Evolutionary conservation across 2,888 invertebrate genomes (phyloP).

Genomic region (Autographa pulchrina): DNA sequence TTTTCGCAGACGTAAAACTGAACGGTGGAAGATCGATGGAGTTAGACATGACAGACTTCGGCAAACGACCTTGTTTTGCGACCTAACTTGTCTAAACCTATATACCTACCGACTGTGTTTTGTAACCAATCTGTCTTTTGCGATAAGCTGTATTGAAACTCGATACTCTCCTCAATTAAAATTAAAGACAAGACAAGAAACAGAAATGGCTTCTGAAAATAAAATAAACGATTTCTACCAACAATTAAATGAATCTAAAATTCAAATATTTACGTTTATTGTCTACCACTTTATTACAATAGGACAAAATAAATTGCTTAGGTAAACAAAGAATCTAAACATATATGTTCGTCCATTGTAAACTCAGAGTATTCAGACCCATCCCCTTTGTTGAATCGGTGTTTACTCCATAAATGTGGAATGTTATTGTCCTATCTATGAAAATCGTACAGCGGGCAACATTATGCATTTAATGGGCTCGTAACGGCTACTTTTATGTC

Average conservation of each 20-base stretch:
- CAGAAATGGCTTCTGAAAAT: background rate
- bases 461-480: constrained; percentile 53
- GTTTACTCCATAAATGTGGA: constrained; percentile 50
- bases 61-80: constrained; percentile 4
- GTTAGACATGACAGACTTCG: background rate
- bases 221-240: background rate
- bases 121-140: background rate
- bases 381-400: constrained; percentile 39
- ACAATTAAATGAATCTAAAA: background rate
- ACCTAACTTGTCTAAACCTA: constrained; percentile 1
- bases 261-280: constrained; percentile 1
- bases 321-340: constrained; percentile 6
- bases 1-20: background rate
- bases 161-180: background rate
- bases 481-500: constrained; percentile 59
- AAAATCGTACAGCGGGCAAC: constrained; percentile 47
- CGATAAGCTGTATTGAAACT: background rate
- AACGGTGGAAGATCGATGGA: background rate
- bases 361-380: constrained; percentile 38
- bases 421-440: constrained; percentile 52
- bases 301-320: background rate
- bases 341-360: constrained; percentile 11
- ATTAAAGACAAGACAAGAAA: background rate
- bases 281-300: background rate
- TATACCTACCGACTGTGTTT: background rate